These are phyloP conservation scores for Berghia stephanieae DNA, from an alignment of 1,140 invertebrate genomes.

Conservation along the genomic window DNA sequence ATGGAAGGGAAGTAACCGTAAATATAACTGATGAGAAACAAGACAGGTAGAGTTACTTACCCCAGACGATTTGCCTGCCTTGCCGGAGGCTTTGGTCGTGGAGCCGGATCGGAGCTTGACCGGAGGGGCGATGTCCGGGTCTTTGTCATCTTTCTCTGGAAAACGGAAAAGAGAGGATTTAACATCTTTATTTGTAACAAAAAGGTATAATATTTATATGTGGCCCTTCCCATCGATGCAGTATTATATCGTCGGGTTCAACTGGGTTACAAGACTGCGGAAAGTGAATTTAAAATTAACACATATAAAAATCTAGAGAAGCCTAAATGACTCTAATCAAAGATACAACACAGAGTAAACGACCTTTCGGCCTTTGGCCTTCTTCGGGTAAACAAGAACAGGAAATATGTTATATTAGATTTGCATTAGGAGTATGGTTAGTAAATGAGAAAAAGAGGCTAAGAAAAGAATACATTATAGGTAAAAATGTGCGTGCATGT, in stretches of 20 bases:
- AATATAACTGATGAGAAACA: not conserved
- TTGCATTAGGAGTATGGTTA: not conserved
- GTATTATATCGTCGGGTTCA: no score
- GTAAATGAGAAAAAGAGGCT: not conserved
- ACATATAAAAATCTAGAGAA: not conserved
- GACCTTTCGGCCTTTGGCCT: not conserved
- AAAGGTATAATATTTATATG: not conserved
- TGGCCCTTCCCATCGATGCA: not conserved
- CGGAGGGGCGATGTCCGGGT: not conserved
- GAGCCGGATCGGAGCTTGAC: not conserved
- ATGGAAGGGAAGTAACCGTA: no score
- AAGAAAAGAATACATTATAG: not conserved
- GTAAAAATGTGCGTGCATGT: no score
- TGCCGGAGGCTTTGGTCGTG: not conserved
- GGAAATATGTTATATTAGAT: not conserved
- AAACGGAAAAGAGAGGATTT: not conserved
- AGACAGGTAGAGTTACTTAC: not conserved
- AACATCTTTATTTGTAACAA: not conserved
- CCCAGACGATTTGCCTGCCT: slow-evolving; percentile 12
- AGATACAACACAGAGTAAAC: not conserved
- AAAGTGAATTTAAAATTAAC: not conserved
- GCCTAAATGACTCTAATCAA: not conserved
- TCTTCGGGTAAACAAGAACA: not conserved
- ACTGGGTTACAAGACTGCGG: no score
- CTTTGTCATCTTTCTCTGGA: slow-evolving; percentile 26